These are phyloP conservation scores for Acronicta psi DNA, from an alignment of 2,888 invertebrate species.

Conservation along the genomic window DNA sequence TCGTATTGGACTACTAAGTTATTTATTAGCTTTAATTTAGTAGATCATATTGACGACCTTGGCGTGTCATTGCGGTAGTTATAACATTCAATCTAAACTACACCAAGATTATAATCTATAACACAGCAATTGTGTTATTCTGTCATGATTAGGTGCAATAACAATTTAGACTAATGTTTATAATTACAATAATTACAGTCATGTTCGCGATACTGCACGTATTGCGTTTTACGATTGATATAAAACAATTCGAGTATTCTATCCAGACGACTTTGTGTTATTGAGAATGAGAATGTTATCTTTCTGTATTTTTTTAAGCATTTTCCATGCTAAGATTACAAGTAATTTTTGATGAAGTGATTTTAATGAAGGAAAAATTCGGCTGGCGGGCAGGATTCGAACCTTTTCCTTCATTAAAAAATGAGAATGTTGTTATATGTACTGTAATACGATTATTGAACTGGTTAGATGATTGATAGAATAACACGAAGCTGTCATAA, in stretches of 20 bases:
- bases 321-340: too few species aligned
- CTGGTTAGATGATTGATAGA: not conserved
- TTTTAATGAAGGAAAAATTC: too few species aligned
- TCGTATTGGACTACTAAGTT: too few species aligned
- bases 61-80: slow-evolving; percentile 21
- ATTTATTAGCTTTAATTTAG: too few species aligned
- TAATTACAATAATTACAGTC: slow-evolving; percentile 31
- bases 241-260: slow-evolving; percentile 21
- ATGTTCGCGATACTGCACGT: slow-evolving; percentile 12
- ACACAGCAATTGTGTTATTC: slow-evolving; percentile 39
- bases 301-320: too few species aligned
- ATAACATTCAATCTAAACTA: slow-evolving; percentile 46
- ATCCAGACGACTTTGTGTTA: not conserved
- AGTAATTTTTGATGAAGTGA: too few species aligned
- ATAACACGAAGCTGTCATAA: too few species aligned
- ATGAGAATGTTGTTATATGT: too few species aligned
- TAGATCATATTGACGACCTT: slow-evolving; percentile 31
- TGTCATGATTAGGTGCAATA: slow-evolving; percentile 48
- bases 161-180: slow-evolving; percentile 34
- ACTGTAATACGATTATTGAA: slow-evolving; percentile 4
- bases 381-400: too few species aligned
- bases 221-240: slow-evolving; percentile 29
- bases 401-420: too few species aligned
- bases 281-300: slow-evolving; percentile 2
- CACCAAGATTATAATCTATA: slow-evolving; percentile 37